A percentile compares a stretch with the other conserved stretches of the same genome.
These are phyloP conservation scores for Atethmia centrago DNA, from an alignment of 2,888 invertebrate genomes.

Conservation along the genomic window DNA sequence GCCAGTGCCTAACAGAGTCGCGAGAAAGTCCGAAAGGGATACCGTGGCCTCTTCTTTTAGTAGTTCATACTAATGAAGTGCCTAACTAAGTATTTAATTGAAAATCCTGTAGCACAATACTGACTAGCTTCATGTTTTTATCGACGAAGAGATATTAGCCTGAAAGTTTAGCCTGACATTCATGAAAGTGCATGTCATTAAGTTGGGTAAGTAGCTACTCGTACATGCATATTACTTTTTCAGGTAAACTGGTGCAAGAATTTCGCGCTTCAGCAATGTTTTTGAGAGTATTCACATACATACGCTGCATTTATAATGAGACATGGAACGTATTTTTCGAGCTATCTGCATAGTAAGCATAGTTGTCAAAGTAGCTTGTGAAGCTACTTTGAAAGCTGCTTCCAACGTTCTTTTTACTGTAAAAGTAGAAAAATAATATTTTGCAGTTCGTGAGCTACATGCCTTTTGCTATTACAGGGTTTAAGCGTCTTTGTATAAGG, in stretches of 20 bases:
- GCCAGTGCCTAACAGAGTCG: too few relatives aligned
- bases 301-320: not conserved
- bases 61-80: too few relatives aligned
- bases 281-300: not conserved
- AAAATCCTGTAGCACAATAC: not conserved
- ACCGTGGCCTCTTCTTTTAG: too few relatives aligned
- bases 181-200: too few relatives aligned
- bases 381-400: conserved; percentile 21
- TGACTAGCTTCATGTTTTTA: not conserved
- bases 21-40: too few relatives aligned
- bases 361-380: conserved; percentile 8
- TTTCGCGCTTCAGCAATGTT: not conserved
- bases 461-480: not conserved
- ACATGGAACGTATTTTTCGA: not conserved
- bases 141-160: too few relatives aligned
- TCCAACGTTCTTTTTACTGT: conserved; percentile 10
- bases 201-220: not conserved
- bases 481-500: not conserved
- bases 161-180: not conserved
- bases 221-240: not conserved
- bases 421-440: conserved; percentile 23
- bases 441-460: conserved; percentile 1
- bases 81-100: too few relatives aligned
- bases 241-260: not conserved
- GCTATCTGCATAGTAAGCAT: conserved; percentile 11